Evolutionary conservation across 2,888 invertebrate species (phyloP).

Genomic region (Muscina levida): DNA sequence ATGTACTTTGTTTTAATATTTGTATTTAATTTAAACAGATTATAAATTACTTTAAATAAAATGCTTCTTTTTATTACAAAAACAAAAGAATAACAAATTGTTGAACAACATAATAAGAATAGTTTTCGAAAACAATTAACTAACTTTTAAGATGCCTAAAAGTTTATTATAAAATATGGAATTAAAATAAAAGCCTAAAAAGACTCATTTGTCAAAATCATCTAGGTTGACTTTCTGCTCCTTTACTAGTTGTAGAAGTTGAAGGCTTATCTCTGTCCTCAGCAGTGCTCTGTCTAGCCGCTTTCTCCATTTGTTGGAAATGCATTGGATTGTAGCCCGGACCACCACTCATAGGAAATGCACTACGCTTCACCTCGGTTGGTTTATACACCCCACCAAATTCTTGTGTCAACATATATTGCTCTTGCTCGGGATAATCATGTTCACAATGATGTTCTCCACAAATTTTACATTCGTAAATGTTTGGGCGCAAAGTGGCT

Average conservation of each 20-base stretch:
- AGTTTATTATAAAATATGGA: slow-evolving; percentile 45
- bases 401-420: slow-evolving; percentile 79
- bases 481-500: slow-evolving; percentile 87
- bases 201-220: slow-evolving; percentile 45
- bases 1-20: not conserved
- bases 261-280: slow-evolving; percentile 59
- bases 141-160: slow-evolving; percentile 43
- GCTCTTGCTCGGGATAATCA: slow-evolving; percentile 81
- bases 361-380: slow-evolving; percentile 48
- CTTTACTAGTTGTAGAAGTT: slow-evolving; percentile 7
- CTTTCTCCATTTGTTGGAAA: slow-evolving; percentile 66
- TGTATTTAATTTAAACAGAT: not conserved
- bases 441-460: slow-evolving; percentile 89
- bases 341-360: slow-evolving; percentile 57
- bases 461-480: slow-evolving; percentile 88
- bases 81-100: slow-evolving; percentile 22
- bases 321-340: slow-evolving; percentile 74
- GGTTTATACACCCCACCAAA: slow-evolving; percentile 73
- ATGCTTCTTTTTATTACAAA: too few species aligned
- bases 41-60: too few species aligned
- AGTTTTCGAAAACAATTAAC: slow-evolving; percentile 33
- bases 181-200: slow-evolving; percentile 42
- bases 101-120: slow-evolving; percentile 20
- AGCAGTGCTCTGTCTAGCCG: slow-evolving; percentile 59
- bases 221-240: slow-evolving; percentile 46